Base-by-base conservation (phyloP, 2,888 invertebrate genomes). In the Creontiades dilutus region DNA sequence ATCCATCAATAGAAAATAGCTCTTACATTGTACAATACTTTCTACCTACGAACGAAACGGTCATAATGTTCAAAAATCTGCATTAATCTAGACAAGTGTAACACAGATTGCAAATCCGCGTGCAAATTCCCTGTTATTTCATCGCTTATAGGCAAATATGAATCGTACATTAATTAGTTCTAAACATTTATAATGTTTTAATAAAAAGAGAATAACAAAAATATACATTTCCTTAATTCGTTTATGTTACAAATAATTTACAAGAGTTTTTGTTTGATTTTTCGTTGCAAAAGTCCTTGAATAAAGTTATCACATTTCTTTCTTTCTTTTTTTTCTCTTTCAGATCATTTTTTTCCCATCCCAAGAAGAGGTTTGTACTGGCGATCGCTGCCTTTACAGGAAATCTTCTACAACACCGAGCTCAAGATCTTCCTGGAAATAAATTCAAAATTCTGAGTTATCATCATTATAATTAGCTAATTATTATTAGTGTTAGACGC, bases 391-490 rank as follows among this genome's bases (percentile, higher is more conserved):
- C 16, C 16, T 52, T 19, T 86, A 88, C 14, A 88, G 78, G 46
- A 78, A 88, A 46, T 88, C 88, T 55, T 78, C 88, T 13, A 88
- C 88, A 27, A 78, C 80, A 80, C 88, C 57, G 88, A 88, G 88
- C 88, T 88, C 88, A 88, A 88, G 78, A 55, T 88, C 88, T 13
- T 76, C 88, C 88, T 88, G 80, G 1, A 88, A 88, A 19, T 27
- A 61, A 48, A 87, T 76, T 76, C 76, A 23, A 52, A 52, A 52
- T 37, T 7, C 37, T 37, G 2, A 37, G 2, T 37, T 7, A 2
- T 7, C 7, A 7, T 37, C 7, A 37, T 37, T 4, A 37, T 37
- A 37, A 37, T 37, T 37, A 37, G 37, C 37, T 4, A 37, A 37
- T 37, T 37, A 37, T 37, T 37, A 37, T n/a, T n/a, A n/a, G n/a